phyloP scores from a whole-genome alignment of 2,888 invertebrate species.

The Drosophila subquinaria region DNA sequence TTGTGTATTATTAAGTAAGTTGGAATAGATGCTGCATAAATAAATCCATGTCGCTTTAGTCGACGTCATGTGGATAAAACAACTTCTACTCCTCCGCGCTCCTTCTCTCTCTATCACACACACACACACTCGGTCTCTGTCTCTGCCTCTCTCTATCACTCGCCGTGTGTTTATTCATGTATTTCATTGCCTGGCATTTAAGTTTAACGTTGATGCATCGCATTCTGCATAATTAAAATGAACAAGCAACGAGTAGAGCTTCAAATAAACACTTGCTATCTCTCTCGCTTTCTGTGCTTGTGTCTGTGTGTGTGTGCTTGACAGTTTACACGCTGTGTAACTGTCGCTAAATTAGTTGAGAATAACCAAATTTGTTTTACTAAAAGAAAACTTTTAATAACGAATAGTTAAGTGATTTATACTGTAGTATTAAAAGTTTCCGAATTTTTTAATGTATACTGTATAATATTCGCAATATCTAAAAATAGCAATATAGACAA shows the following conservation, averaged over 20 bases:
- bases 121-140: conserved; percentile 13
- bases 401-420: not conserved
- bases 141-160: not conserved
- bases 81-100: conserved; percentile 14
- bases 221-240: conserved; percentile 77
- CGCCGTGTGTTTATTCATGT: conserved; percentile 47
- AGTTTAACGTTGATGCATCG: conserved; percentile 75
- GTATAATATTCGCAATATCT: no score
- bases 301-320: conserved; percentile 15
- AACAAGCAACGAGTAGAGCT: conserved; percentile 42
- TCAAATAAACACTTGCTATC: conserved; percentile 21
- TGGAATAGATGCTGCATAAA: conserved; percentile 77
- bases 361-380: not conserved
- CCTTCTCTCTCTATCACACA: not conserved
- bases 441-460: no score
- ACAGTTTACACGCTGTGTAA: conserved; percentile 20
- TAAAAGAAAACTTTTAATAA: not conserved
- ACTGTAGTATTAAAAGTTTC: not conserved
- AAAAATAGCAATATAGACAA: no score
- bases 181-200: conserved; percentile 77
- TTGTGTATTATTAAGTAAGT: conserved; percentile 67
- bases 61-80: conserved; percentile 58
- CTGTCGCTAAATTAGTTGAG: conserved; percentile 20
- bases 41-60: conserved; percentile 78
- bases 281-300: not conserved